Percentiles rank a stretch among this genome's conserved stretches.
Evolutionary conservation across 2,113 vertebrate genomes (phyloP).

Genomic region (Calypte anna): DNA sequence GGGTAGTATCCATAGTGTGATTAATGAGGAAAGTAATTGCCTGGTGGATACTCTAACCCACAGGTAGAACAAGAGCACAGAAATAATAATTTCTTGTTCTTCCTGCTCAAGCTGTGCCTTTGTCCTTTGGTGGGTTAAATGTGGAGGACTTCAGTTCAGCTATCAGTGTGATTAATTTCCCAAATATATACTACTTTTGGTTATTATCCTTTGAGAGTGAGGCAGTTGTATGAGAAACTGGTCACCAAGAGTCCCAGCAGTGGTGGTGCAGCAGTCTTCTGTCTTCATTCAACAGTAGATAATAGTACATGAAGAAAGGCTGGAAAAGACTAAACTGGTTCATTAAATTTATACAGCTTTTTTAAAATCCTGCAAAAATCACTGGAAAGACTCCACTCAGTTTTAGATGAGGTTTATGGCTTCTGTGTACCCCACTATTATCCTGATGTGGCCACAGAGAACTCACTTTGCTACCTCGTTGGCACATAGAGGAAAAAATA

Average conservation of each 20-base stretch:
- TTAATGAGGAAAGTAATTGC: conserved; percentile 35
- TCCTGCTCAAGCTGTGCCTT: conserved; percentile 19
- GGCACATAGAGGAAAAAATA: too few relatives aligned
- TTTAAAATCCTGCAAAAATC: neutral
- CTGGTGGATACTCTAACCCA: neutral
- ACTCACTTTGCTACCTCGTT: too few relatives aligned
- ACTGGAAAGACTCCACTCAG: conserved; percentile 7
- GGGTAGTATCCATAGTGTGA: neutral
- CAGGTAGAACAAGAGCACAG: neutral
- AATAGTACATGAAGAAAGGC: neutral
- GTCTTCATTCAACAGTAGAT: neutral
- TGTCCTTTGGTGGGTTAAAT: neutral
- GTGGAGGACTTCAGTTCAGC: neutral
- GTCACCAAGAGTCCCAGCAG: neutral
- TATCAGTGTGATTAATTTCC: conserved; percentile 34
- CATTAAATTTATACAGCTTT: neutral
- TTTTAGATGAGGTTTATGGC: neutral
- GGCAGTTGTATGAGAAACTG: neutral
- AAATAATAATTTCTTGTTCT: conserved; percentile 25
- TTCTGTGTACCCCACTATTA: neutral
- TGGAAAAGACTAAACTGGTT: neutral
- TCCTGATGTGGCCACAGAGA: neutral
- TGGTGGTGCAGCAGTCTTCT: neutral
- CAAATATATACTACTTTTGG: neutral
- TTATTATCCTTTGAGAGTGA: neutral